Conservation (phyloP, 2,888 invertebrate species). For the Andrena haemorrhoa region DNA sequence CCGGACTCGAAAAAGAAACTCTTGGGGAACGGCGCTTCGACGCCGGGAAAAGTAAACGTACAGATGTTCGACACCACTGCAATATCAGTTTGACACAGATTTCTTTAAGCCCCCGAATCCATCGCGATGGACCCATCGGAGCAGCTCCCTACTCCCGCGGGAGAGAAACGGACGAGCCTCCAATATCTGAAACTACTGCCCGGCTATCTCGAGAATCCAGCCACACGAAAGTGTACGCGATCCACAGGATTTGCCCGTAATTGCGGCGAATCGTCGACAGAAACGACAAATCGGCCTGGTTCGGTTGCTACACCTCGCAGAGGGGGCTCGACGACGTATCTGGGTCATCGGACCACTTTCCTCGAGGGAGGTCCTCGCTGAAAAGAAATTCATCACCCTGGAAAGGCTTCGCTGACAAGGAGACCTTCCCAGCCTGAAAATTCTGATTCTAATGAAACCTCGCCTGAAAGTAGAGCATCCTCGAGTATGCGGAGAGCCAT, state of each 20-base stretch:
- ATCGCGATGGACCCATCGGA: neutral
- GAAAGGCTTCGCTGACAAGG: slow-evolving; percentile 2
- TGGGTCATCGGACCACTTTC: slow-evolving; percentile 52
- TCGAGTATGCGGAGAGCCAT: too few relatives aligned
- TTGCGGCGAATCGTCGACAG: slow-evolving; percentile 58
- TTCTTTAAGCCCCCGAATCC: slow-evolving; percentile 10
- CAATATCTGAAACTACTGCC: slow-evolving; percentile 49
- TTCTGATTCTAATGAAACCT: too few relatives aligned
- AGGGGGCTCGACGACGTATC: slow-evolving; percentile 39
- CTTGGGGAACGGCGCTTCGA: too few relatives aligned
- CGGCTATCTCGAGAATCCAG: slow-evolving; percentile 5
- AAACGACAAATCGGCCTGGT: slow-evolving; percentile 38
- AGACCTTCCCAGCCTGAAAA: too few relatives aligned
- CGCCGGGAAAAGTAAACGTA: too few relatives aligned
- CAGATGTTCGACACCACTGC: too few relatives aligned
- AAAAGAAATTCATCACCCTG: slow-evolving; percentile 54
- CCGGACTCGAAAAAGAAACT: too few relatives aligned
- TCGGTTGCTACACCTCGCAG: neutral
- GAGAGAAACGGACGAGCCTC: slow-evolving; percentile 1
- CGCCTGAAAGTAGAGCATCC: too few relatives aligned
- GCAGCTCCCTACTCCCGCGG: slow-evolving; percentile 27
- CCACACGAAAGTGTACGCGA: neutral
- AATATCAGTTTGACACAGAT: slow-evolving; percentile 22
- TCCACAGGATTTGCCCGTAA: slow-evolving; percentile 53
- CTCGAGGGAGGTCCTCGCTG: slow-evolving; percentile 27